Evolutionary conservation across 2,797 vertebrate genomes (phyloP), one percentile per base, ranked within the genome.

Genomic region (Ibycter americanus): DNA sequence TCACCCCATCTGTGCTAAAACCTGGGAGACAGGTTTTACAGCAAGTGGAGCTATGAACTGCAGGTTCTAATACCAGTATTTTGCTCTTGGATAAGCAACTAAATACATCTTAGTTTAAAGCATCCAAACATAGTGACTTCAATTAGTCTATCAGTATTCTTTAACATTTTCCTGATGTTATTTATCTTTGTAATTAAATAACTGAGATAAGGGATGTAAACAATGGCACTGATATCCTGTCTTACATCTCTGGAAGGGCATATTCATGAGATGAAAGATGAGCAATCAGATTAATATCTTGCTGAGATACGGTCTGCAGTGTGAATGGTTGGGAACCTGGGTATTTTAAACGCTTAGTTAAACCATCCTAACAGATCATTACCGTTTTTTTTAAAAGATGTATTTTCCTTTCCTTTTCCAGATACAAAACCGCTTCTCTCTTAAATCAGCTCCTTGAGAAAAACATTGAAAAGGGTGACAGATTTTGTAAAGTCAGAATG

Each of bases 141-240:
- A 70, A 66, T 73, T 61, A 74, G 47, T 61, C 67, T 59, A 73
- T 62, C 47, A 49, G 67, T 52, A 38, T 56, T 70, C 67, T 77
- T 83, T 58, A 97, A 71, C 42, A 63, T 83, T 77, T 90, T 79
- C 55, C 67, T 95, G 79, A 94, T 36, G 59, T 22, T 84, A 84
- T 81, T 96, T 95, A 81, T 55, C 80, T 94, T 93, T 55, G 46
- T 32, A 82, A 95, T 82, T 93, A 89, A 90, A 86, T 70, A 93
- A 67, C 85, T 62, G 55, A 90, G 91, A 93, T 90, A 93, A 96
- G 73, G 42, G 23, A 93, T 22, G 47, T 22, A 83, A 90, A 91
- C 73, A 94, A 91, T 27, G 36, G 58, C 66, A 91, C 51, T 5
- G 6, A 88, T 79, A 88, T 79, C 65, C 32, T 44, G 34, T 78